Evolutionary conservation across 2,888 invertebrate species (phyloP).

Genomic region (Fragum sueziense): DNA sequence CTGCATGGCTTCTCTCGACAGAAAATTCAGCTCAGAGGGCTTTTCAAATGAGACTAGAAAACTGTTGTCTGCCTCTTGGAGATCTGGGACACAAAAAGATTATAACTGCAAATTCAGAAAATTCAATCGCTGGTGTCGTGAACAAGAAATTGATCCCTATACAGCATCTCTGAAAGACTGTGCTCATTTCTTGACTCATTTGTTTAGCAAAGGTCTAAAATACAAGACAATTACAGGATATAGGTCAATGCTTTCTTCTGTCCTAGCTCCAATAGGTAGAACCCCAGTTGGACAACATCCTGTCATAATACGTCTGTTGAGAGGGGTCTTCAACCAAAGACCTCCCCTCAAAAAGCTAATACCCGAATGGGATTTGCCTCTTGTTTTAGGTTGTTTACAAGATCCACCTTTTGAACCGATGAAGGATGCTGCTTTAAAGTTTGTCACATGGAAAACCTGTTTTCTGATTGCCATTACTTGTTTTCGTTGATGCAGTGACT

Average conservation of each 20-base stretch:
- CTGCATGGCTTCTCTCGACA: constrained; percentile 56
- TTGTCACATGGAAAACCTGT: constrained; percentile 20
- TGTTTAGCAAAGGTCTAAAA: constrained; percentile 21
- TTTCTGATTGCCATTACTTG: constrained; percentile 20
- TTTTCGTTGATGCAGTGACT: constrained; percentile 8
- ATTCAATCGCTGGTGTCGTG: constrained; percentile 57
- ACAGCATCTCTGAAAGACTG: constrained; percentile 39
- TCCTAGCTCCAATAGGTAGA: constrained; percentile 15
- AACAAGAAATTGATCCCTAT: constrained; percentile 47
- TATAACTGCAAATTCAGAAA: constrained; percentile 41
- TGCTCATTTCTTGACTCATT: constrained; percentile 33
- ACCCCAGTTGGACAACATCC: constrained; percentile 24
- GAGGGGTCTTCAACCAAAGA: constrained; percentile 31
- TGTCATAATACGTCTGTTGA: constrained; percentile 22
- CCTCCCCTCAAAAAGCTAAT: constrained; percentile 25
- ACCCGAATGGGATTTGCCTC: constrained; percentile 34
- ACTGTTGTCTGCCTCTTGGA: constrained; percentile 48
- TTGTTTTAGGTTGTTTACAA: constrained; percentile 16
- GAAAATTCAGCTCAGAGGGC: constrained; percentile 36
- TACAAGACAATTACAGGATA: constrained; percentile 29
- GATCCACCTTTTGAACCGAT: constrained; percentile 24
- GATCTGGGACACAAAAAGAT: constrained; percentile 49
- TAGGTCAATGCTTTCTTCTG: constrained; percentile 32
- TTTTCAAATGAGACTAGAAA: constrained; percentile 51
- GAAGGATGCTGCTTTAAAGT: constrained; percentile 17